Percentiles rank a stretch among this genome's conserved stretches.
Conservation (phyloP, 2,797 vertebrate genomes). For the Erethizon dorsatum region DNA sequence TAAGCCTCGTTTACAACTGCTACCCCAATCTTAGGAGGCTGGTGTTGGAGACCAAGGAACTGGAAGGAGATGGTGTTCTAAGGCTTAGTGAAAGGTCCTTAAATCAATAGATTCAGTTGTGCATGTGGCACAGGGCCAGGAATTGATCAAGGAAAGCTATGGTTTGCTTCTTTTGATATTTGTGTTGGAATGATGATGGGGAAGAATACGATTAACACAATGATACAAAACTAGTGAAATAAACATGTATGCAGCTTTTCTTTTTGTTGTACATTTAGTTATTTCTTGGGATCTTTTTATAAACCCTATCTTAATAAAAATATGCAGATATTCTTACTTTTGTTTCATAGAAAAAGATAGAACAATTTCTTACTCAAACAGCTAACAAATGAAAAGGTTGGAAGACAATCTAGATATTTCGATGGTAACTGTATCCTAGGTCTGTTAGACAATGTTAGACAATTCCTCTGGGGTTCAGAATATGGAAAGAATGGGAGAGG, state of each 20-base stretch:
- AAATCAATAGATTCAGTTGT: neutral
- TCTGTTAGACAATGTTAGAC: neutral
- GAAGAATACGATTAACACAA: neutral
- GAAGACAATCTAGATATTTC: neutral
- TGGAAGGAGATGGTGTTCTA: conserved; percentile 12
- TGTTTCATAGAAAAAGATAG: neutral
- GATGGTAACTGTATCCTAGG: neutral
- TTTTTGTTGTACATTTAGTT: neutral
- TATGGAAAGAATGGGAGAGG: neutral
- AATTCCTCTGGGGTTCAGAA: neutral
- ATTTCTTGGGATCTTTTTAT: neutral
- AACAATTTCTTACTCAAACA: neutral
- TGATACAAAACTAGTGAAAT: neutral
- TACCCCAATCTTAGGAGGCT: neutral
- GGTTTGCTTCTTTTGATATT: neutral
- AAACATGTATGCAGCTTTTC: neutral
- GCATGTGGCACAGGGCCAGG: neutral
- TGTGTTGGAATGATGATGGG: neutral
- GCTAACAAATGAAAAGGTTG: neutral
- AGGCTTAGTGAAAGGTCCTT: conserved; percentile 6
- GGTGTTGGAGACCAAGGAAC: neutral
- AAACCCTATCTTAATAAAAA: neutral
- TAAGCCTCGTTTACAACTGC: conserved; percentile 43
- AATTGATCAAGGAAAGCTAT: neutral
- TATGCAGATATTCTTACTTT: neutral